Evolutionary conservation across 2,113 vertebrate genomes (phyloP).

Genomic region (Cairina moschata): DNA sequence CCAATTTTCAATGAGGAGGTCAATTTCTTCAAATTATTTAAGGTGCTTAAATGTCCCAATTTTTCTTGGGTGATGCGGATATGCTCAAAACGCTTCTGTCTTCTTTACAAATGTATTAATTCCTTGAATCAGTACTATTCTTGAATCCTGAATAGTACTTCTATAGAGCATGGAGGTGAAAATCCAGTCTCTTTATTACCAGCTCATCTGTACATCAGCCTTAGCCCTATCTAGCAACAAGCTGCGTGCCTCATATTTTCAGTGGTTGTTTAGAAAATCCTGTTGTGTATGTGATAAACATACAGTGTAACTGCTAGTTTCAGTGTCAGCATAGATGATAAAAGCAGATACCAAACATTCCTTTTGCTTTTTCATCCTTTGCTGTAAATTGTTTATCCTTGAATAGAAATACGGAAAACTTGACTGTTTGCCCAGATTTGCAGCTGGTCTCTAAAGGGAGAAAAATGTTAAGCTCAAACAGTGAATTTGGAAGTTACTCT

Average conservation of each 20-base stretch:
- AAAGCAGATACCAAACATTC: neutral
- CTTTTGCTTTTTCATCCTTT: neutral
- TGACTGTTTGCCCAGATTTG: constrained; percentile 52
- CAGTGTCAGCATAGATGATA: neutral
- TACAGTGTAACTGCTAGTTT: neutral
- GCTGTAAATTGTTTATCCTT: constrained; percentile 10
- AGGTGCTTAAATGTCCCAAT: neutral
- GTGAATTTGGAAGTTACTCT: neutral
- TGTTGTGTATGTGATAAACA: neutral
- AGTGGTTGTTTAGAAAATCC: neutral
- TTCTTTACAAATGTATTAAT: accelerated
- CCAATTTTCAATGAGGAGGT: neutral
- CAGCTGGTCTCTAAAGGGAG: constrained; percentile 38
- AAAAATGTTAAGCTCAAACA: constrained; percentile 10
- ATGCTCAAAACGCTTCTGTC: neutral
- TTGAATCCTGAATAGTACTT: neutral
- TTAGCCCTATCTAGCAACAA: neutral
- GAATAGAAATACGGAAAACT: constrained; percentile 9
- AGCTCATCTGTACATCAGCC: neutral
- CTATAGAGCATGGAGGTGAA: neutral
- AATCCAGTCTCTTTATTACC: neutral
- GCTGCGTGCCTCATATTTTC: neutral
- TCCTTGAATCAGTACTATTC: neutral
- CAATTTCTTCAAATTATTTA: neutral
- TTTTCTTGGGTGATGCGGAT: neutral